These are phyloP conservation scores for Dimorphilus gyrociliatus DNA, from an alignment of 2,888 invertebrate genomes.

Conservation along the genomic window DNA sequence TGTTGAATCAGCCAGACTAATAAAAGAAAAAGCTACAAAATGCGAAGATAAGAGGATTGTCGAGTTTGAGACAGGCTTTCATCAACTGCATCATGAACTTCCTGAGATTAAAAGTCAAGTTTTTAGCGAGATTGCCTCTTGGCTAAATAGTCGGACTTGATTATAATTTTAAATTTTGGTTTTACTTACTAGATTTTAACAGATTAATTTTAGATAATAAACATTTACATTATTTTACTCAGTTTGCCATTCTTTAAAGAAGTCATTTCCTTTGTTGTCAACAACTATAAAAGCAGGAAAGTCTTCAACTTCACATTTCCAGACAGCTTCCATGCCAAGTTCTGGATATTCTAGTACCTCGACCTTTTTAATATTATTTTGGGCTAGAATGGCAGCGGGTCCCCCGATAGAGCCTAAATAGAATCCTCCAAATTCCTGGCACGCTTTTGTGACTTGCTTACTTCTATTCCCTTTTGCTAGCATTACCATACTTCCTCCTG, in stretches of 20 bases:
- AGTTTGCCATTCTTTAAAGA: conserved; percentile 37
- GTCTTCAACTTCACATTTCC: conserved; percentile 34
- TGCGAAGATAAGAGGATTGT: too few relatives aligned
- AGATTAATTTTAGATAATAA: too few relatives aligned
- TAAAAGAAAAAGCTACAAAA: too few relatives aligned
- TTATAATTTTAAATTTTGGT: too few relatives aligned
- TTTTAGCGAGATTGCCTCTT: too few relatives aligned
- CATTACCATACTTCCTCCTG: conserved; percentile 37
- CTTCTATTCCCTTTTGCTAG: conserved; percentile 37
- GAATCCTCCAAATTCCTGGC: conserved; percentile 36
- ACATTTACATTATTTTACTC: conserved; percentile 20
- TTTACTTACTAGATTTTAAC: too few relatives aligned
- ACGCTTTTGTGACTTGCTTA: conserved; percentile 34
- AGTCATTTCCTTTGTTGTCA: conserved; percentile 38
- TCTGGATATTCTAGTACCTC: conserved; percentile 37
- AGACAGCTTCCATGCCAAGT: conserved; percentile 38
- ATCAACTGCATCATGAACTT: too few relatives aligned
- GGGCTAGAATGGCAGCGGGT: conserved; percentile 36
- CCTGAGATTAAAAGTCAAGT: too few relatives aligned
- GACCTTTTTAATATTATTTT: conserved; percentile 37
- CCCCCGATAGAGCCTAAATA: conserved; percentile 38
- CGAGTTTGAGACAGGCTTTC: too few relatives aligned
- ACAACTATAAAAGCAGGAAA: conserved; percentile 39
- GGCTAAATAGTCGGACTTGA: too few relatives aligned
- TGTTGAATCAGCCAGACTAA: too few relatives aligned